These are phyloP conservation scores for Phocoena phocoena DNA, from an alignment of 2,113 vertebrate species.

Conservation along the genomic window DNA sequence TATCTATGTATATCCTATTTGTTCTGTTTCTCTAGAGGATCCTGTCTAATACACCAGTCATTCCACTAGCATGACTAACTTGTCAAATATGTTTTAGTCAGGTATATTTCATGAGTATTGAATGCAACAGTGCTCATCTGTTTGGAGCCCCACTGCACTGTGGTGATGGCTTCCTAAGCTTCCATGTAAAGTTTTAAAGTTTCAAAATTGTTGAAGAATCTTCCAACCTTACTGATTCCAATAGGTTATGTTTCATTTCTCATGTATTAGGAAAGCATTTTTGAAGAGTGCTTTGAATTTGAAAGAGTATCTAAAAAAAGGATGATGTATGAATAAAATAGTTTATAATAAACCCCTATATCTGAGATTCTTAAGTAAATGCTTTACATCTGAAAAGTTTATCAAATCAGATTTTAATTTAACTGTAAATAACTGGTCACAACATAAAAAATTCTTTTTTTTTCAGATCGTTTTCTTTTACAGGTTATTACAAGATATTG, in stretches of 20 bases:
- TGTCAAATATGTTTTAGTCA: background rate
- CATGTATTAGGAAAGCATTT: background rate
- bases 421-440: background rate
- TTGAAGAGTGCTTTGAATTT: background rate
- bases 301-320: background rate
- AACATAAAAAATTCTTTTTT: background rate
- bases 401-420: background rate
- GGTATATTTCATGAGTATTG: background rate
- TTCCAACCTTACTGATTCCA: background rate
- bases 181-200: background rate
- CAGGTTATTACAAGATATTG: background rate
- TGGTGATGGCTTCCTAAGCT: background rate
- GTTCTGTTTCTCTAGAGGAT: background rate
- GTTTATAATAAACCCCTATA: background rate
- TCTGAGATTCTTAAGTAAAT: background rate
- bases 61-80: background rate
- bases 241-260: background rate
- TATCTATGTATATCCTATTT: background rate
- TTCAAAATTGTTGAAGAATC: conserved; percentile 6
- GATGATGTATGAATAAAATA: background rate
- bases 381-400: background rate
- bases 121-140: background rate
- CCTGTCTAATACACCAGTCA: background rate
- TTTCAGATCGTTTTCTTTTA: background rate
- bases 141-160: background rate